Evolutionary conservation across 2,113 vertebrate genomes (phyloP).

Genomic region (Heloderma charlesbogerti): DNA sequence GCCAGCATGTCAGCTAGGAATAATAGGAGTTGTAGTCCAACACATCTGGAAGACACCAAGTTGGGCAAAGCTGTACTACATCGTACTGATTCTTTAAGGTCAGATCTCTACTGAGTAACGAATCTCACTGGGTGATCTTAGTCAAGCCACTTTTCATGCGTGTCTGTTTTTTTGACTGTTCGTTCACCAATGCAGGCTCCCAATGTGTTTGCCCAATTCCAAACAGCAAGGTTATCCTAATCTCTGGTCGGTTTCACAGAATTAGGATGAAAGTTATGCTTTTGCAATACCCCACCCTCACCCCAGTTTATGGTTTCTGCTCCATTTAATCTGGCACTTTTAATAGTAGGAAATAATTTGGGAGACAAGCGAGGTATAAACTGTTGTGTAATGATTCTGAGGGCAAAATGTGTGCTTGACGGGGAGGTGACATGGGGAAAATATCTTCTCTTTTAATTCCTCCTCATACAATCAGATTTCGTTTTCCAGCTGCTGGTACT

Average conservation of each 20-base stretch:
- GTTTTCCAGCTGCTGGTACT: constrained; percentile 80
- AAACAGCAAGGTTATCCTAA: constrained; percentile 1
- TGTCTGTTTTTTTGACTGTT: too few species aligned
- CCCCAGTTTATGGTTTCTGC: background rate
- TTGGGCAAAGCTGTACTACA: too few species aligned
- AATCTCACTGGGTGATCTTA: background rate
- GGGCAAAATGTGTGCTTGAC: background rate
- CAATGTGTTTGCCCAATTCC: constrained; percentile 10
- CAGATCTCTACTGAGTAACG: background rate
- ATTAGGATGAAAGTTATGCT: background rate
- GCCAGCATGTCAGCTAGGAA: background rate
- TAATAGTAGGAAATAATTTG: constrained; percentile 27
- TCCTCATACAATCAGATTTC: constrained; percentile 68
- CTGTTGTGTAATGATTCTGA: constrained; percentile 13
- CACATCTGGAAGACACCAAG: background rate
- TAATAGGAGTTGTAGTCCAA: background rate
- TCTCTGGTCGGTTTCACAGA: constrained; percentile 2
- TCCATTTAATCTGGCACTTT: background rate
- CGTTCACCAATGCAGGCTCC: too few species aligned
- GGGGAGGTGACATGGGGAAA: constrained; percentile 1
- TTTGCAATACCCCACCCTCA: background rate
- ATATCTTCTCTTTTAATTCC: constrained; percentile 59
- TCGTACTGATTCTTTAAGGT: too few species aligned
- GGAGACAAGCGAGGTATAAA: constrained; percentile 23
- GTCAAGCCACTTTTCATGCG: background rate